These are phyloP conservation scores for Remorina albescens DNA, from an alignment of 2,797 vertebrate genomes.

Conservation along the genomic window DNA sequence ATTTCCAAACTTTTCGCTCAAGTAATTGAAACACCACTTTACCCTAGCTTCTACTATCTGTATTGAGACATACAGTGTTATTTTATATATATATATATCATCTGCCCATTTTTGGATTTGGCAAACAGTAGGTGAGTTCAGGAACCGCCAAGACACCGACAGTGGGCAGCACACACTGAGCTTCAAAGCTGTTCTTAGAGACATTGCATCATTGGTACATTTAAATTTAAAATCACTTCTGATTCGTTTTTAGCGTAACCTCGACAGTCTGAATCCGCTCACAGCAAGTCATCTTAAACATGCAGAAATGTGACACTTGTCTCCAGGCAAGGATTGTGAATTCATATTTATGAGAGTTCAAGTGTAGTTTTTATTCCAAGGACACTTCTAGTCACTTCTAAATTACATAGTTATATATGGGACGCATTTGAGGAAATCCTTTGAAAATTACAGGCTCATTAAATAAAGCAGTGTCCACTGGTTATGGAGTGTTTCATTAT, in stretches of 20 bases:
- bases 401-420: background rate
- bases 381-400: background rate
- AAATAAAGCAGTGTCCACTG: background rate
- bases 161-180: too few relatives aligned
- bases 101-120: too few relatives aligned
- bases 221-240: constrained; percentile 3
- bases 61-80: background rate
- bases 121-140: too few relatives aligned
- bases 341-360: background rate
- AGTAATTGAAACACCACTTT: background rate
- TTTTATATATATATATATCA: too few relatives aligned
- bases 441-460: background rate
- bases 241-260: background rate
- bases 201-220: background rate
- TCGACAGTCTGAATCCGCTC: constrained; percentile 1
- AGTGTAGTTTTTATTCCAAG: background rate
- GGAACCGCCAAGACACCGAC: too few relatives aligned
- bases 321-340: constrained; percentile 1
- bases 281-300: background rate
- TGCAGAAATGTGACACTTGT: background rate
- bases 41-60: background rate
- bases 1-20: background rate
- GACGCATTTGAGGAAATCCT: background rate
- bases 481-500: background rate
- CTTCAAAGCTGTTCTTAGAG: too few relatives aligned